Evolutionary conservation across 2,113 vertebrate species (phyloP).

Genomic region (Aspiorhynchus laticeps): DNA sequence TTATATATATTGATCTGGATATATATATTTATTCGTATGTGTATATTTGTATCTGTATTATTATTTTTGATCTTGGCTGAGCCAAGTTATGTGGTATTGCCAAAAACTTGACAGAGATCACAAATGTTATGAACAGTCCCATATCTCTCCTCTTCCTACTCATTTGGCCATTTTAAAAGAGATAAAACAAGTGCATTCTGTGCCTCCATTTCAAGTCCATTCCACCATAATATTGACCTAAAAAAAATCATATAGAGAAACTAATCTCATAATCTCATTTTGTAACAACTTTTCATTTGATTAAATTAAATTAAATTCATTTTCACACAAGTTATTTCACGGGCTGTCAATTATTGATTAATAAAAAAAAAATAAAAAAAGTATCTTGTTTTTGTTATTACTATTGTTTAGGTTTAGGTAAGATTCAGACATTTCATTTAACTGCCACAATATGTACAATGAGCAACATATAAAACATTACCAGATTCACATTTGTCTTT

Average conservation of each 20-base stretch:
- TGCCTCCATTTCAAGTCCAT: not conserved
- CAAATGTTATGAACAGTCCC: not conserved
- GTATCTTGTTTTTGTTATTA: not conserved
- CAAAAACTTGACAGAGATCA: not conserved
- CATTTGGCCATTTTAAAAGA: not conserved
- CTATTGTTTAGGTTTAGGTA: not conserved
- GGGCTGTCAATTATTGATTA: not conserved
- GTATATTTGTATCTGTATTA: too few species aligned
- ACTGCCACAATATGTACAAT: too few species aligned
- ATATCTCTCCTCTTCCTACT: not conserved
- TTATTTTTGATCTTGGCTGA: too few species aligned
- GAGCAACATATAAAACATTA: too few species aligned
- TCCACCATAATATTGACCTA: not conserved
- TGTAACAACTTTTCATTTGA: not conserved
- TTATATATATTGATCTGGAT: too few species aligned
- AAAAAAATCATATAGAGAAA: not conserved
- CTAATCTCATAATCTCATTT: not conserved
- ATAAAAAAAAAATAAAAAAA: not conserved
- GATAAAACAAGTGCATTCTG: not conserved
- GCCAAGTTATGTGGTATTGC: not conserved
- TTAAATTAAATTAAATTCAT: too few species aligned
- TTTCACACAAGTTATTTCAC: not conserved
- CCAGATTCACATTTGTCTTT: too few species aligned
- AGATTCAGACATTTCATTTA: not conserved
- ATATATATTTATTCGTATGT: too few species aligned